Evolutionary conservation across 2,888 invertebrate species (phyloP), one percentile per base, ranked within the genome.

Genomic region (Druceiella hillmani): DNA sequence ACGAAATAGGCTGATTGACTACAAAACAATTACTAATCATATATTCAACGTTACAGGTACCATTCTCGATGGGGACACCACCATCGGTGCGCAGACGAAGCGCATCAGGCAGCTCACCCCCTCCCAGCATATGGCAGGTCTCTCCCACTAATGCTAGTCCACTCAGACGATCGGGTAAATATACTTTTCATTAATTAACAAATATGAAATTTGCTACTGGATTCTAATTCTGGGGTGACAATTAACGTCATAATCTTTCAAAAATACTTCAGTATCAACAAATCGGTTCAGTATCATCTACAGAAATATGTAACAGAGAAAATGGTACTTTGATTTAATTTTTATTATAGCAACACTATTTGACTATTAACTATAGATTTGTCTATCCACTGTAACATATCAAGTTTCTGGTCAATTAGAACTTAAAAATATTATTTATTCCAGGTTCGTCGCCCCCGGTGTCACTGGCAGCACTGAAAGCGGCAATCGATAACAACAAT

Each of bases 61-160:
- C 89, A 58, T 88, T 89, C 65, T 78, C 83, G 36, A 85, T 92
- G 65, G 88, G 90, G 39, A 90, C 92, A 33, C 89, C 92, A 38
- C 90, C 91, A 30, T 79, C 81, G 32, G 70, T 74, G 49, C 70
- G 78, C 31, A 74, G 78, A 52, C 74, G 82, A 54, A 78, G 79
- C 39, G 77, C 79, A 41, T 81, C 83, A 0, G 79, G 79, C 51
- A 78, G 81, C 49, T 79, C 79, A 36, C 76, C 81, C 41, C 83
- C 85, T 10, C 86, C 87, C 33, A 82, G 79, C 53, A 78, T 83
- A 47, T 89, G 89, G 89, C 87, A 87, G 56, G 85, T 88, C 24
- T 87, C 87, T 40, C 88, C 87, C 11, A 83, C 83, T 16, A 81
- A 62, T 76, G 84, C 76, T 55, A 87, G 80, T 52, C 89, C 81